Evolutionary conservation across 2,113 vertebrate genomes (phyloP).

Genomic region (Echinops telfairi): DNA sequence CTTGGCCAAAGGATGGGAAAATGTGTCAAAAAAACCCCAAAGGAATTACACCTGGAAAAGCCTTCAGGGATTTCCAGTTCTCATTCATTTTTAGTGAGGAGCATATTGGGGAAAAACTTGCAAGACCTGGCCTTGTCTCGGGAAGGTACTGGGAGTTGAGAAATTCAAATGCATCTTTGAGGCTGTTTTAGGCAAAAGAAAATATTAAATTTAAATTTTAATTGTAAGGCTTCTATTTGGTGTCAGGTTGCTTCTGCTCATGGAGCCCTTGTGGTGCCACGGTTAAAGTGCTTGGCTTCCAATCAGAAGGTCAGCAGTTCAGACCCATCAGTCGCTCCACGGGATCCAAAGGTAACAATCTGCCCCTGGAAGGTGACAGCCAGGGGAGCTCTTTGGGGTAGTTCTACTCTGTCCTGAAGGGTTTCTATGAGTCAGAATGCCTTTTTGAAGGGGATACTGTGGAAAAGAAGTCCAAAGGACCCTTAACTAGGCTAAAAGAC

Average conservation of each 20-base stretch:
- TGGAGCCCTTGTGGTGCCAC: neutral
- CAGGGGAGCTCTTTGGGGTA: no score
- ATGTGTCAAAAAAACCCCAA: neutral
- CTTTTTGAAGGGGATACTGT: no score
- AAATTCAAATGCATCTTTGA: neutral
- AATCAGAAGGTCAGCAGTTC: no score
- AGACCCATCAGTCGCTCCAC: no score
- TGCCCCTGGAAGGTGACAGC: neutral
- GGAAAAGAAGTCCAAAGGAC: no score
- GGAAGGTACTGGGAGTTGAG: conserved; percentile 3
- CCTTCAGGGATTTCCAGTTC: neutral
- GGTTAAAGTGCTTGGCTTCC: no score
- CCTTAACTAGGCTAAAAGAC: no score
- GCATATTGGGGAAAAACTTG: neutral
- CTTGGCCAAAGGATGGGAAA: neutral
- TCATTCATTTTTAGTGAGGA: conserved; percentile 26
- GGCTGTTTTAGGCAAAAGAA: conserved; percentile 7
- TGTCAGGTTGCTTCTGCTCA: neutral
- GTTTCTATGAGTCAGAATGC: no score
- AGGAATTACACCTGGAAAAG: neutral
- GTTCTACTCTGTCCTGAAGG: no score
- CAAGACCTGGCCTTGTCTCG: neutral
- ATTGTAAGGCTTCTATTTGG: neutral
- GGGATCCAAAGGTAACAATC: no score
- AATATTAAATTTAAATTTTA: neutral